Percentiles rank a stretch among this genome's conserved stretches.
phyloP scores from a whole-genome alignment of 2,888 invertebrate species.

The Podabrus alpinus region DNA sequence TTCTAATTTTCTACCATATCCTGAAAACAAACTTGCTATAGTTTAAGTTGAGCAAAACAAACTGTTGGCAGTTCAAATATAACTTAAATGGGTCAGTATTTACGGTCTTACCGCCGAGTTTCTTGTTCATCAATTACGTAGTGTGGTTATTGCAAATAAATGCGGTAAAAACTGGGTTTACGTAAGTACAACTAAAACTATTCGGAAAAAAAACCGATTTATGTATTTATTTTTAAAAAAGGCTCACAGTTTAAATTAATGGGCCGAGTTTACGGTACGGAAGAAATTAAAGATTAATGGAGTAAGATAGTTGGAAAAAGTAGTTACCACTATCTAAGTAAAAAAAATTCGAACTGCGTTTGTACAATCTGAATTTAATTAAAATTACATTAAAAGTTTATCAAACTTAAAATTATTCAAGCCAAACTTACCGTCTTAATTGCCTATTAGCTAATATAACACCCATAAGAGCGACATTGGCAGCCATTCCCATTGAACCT shows the following conservation, averaged over 20 bases:
- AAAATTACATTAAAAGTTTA: neutral
- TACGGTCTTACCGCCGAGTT: too few relatives aligned
- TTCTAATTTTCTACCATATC: too few relatives aligned
- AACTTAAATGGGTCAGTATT: too few relatives aligned
- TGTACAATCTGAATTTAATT: neutral
- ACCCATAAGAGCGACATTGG: constrained; percentile 80
- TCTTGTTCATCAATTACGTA: neutral
- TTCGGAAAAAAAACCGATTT: neutral
- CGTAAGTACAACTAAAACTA: neutral
- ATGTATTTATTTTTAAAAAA: neutral
- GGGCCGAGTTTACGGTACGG: neutral
- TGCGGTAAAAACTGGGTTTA: neutral
- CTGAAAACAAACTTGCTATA: neutral
- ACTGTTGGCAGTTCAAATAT: neutral
- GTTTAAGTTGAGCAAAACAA: neutral
- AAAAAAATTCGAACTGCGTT: too few relatives aligned
- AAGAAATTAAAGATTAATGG: neutral
- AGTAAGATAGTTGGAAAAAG: neutral
- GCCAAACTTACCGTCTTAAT: constrained; percentile 68
- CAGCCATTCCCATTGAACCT: constrained; percentile 78
- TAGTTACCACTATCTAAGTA: neutral
- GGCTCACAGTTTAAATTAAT: neutral
- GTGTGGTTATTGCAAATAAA: neutral
- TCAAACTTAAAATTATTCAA: neutral
- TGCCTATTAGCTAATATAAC: constrained; percentile 80